Percentiles rank a stretch among this genome's conserved stretches.
Conservation (phyloP, 2,888 invertebrate species). For the Pammene aurita region DNA sequence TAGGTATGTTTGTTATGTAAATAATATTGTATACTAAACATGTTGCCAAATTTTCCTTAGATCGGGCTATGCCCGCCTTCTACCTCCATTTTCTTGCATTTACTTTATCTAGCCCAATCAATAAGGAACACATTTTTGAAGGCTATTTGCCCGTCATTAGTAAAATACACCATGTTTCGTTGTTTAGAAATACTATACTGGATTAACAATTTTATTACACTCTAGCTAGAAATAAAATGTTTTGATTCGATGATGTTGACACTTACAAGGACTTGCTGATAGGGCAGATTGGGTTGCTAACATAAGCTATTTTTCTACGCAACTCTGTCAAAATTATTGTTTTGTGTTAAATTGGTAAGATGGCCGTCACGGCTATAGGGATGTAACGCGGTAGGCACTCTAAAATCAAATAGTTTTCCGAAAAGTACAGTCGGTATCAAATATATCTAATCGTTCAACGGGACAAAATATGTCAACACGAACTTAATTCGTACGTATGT, state of each 20-base stretch:
- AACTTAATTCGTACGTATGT: too few species aligned
- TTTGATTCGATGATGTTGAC: not conserved
- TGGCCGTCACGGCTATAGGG: not conserved
- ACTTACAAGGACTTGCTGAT: not conserved
- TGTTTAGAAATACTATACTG: not conserved
- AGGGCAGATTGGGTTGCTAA: not conserved
- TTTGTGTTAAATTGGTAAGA: slow-evolving; percentile 2
- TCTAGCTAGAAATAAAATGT: not conserved
- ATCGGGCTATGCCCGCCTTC: slow-evolving; percentile 41
- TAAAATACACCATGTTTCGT: not conserved
- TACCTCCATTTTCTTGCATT: slow-evolving; percentile 27
- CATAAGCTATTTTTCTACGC: slow-evolving; percentile 27
- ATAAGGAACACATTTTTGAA: not conserved
- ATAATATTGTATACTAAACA: slow-evolving; percentile 43
- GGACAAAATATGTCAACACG: too few species aligned
- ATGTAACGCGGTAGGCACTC: not conserved
- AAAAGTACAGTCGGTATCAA: too few species aligned
- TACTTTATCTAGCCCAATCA: slow-evolving; percentile 18
- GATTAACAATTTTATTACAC: not conserved
- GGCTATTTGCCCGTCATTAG: too few species aligned
- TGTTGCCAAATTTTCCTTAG: slow-evolving; percentile 72
- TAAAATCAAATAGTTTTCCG: not conserved
- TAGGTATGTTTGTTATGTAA: slow-evolving; percentile 34
- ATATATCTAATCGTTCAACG: too few species aligned
- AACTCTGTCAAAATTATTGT: not conserved